Base-by-base conservation (phyloP, 2,888 invertebrate species). In the Drosophila gaucha region DNA sequence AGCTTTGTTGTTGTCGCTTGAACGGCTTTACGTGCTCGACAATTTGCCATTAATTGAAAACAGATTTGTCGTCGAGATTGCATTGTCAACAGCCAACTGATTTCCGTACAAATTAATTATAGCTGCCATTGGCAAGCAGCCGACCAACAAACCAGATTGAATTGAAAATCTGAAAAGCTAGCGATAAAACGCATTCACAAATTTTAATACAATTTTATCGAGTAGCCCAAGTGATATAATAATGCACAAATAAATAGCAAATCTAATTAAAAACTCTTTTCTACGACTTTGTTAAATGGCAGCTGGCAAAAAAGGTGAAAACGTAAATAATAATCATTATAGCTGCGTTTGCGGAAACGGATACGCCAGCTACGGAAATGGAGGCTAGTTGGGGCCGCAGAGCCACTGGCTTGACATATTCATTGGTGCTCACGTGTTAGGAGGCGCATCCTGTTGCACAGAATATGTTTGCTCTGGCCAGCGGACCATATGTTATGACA, bases 31-130 rank as follows among this genome's bases (percentile, higher is more conserved):
- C 67, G 75, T 70, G 63, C 78, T 75, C 78, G 78, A 79, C 80
- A 83, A 83, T 86, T 82, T 82, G 83, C 69, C 80, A 80, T 82
- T 86, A 86, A 82, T 86, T 86, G 86, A 85, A 86, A 83, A 78
- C 78, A 86, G 86, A 82, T 82, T 82, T 85, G 78, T 75, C 72
- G 67, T 54, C 39, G 75, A 85, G 86, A 82, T 82, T 83, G 86
- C 83, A 83, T 83, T 82, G 86, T 83, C 78, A 73, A 80, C 83
- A 70, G 69, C 78, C 86, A 86, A 73, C 78, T 78, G 86, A 82
- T 83, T 83, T 75, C 78, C 69, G 75, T 78, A 73, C 69, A 83
- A 82, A 86, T 82, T 82, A 86, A 82, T 82, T 80, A 83, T 83
- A 67, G 74, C 78, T 84, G 82, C 74, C 67, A 82, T 60, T 67